phyloP scores from a whole-genome alignment of 2,888 invertebrate genomes.

The Hecatera dysodea region DNA sequence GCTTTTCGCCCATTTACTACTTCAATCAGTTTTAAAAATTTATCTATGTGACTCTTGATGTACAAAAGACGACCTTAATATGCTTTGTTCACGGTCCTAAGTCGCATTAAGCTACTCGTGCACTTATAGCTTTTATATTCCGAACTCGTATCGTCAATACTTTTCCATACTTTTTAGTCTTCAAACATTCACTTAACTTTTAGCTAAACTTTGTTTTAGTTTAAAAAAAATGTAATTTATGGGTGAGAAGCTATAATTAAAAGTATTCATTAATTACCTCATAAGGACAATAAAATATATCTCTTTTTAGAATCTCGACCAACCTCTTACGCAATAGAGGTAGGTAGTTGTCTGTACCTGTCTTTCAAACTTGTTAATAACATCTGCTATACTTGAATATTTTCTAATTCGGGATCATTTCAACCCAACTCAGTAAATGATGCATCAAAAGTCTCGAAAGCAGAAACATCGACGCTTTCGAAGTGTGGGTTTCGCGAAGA shows the following conservation, averaged over 20 bases:
- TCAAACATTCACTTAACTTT: background rate
- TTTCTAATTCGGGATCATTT: background rate
- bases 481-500: too few relatives aligned
- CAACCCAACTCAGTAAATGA: too few relatives aligned
- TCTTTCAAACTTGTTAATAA: background rate
- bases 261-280: conserved; percentile 47
- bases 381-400: background rate
- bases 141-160: background rate
- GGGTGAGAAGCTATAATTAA: conserved; percentile 22
- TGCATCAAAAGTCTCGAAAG: too few relatives aligned
- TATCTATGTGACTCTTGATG: background rate
- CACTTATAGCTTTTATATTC: background rate
- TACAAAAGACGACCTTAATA: background rate
- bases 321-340: background rate
- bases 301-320: conserved; percentile 11
- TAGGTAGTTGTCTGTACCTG: background rate
- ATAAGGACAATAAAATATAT: conserved; percentile 36
- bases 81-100: rapidly evolving
- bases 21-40: background rate
- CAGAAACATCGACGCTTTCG: too few relatives aligned
- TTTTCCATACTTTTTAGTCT: background rate
- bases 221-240: too few relatives aligned
- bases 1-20: conserved; percentile 15
- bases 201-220: background rate
- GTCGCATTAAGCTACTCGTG: background rate